Evolutionary conservation across 64 coral and sea anemone species (phyloP).

Genomic region (Trachythela sp.): DNA sequence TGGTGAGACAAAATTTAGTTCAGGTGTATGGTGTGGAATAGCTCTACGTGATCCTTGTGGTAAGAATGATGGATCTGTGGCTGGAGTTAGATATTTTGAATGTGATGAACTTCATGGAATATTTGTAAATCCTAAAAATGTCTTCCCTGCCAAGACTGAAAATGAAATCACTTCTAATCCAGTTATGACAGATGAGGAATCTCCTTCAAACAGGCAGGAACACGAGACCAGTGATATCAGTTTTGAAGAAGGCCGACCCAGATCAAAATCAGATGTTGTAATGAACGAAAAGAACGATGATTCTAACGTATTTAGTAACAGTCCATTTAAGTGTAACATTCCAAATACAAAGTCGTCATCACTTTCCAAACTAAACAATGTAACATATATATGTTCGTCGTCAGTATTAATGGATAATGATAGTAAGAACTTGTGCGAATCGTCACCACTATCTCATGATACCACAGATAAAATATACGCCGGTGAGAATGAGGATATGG

Average conservation of each 20-base stretch:
- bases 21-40: constrained; percentile 88
- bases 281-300: neutral
- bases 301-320: neutral
- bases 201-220: neutral
- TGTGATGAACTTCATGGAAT: constrained; percentile 84
- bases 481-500: neutral
- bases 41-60: constrained; percentile 74
- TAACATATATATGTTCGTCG: neutral
- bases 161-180: neutral
- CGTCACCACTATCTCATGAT: neutral
- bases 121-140: constrained; percentile 92
- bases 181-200: neutral
- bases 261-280: constrained; percentile 1
- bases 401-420: neutral
- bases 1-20: constrained; percentile 77
- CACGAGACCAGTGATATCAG: neutral
- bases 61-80: constrained; percentile 87
- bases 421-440: neutral
- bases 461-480: neutral
- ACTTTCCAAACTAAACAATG: constrained; percentile 16
- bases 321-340: constrained; percentile 1
- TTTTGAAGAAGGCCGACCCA: neutral
- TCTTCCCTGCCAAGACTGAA: constrained; percentile 10
- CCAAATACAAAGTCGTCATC: neutral
- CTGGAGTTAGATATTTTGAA: constrained; percentile 78